Conservation (phyloP, 2,888 invertebrate genomes). For the Microctonus aethiopoides region DNA sequence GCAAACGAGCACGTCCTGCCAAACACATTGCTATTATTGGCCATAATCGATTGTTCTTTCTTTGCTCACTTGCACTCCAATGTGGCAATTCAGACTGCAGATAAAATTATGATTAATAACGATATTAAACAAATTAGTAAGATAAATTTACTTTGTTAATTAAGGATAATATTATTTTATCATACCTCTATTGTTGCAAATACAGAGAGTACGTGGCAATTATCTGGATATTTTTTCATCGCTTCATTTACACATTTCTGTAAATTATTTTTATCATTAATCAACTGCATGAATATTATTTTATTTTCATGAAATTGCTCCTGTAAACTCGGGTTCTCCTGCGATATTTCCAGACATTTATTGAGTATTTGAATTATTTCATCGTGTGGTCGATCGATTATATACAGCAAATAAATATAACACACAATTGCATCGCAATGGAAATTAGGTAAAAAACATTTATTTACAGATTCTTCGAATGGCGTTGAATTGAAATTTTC, state of each 20-base stretch:
- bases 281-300: conserved; percentile 56
- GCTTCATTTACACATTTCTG: conserved; percentile 47
- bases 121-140: neutral
- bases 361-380: conserved; percentile 49
- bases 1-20: conserved; percentile 55
- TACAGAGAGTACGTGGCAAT: conserved; percentile 70
- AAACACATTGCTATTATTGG: conserved; percentile 55
- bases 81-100: conserved; percentile 67
- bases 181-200: conserved; percentile 68
- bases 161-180: neutral
- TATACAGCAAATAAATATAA: conserved; percentile 69
- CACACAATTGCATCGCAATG: conserved; percentile 70
- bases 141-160: neutral
- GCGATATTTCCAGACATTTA: conserved; percentile 52
- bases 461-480: conserved; percentile 43
- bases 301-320: conserved; percentile 68
- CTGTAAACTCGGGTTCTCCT: conserved; percentile 50
- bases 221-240: conserved; percentile 70
- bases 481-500: conserved; percentile 26
- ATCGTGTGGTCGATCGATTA: conserved; percentile 49
- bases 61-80: conserved; percentile 69
- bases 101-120: too few species aligned
- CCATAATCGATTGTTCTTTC: conserved; percentile 49
- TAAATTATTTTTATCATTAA: conserved; percentile 44
- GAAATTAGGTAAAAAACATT: conserved; percentile 69